Evolutionary conservation across 2,113 vertebrate species (phyloP).

Genomic region (Bothrops jararaca): DNA sequence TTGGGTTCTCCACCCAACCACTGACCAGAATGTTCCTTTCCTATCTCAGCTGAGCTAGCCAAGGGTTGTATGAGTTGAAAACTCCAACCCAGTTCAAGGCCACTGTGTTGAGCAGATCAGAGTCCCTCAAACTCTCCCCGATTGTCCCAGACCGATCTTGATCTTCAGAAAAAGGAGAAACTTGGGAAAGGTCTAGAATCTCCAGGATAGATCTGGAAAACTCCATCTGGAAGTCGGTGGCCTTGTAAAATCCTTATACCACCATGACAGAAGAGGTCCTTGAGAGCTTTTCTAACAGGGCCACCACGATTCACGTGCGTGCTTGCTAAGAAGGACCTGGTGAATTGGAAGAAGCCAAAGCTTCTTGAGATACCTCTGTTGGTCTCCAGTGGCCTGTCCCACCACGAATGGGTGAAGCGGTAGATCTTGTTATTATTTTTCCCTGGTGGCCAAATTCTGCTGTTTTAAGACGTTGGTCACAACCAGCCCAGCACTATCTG

Average conservation of each 20-base stretch:
- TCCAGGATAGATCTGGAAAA: background rate
- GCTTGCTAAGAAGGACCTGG: background rate
- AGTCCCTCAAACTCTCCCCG: background rate
- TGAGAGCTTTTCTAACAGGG: background rate
- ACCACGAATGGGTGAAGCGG: background rate
- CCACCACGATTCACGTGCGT: background rate
- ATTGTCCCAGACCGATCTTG: background rate
- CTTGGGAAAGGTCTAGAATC: background rate
- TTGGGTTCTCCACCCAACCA: background rate
- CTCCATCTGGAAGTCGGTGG: background rate
- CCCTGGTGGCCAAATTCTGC: background rate
- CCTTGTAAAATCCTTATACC: background rate
- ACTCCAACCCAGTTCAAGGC: background rate
- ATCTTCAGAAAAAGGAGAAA: background rate
- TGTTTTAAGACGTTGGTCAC: constrained; percentile 20
- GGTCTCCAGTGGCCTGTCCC: background rate
- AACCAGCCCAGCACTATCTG: constrained; percentile 43
- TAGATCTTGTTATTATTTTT: background rate
- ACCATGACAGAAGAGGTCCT: background rate
- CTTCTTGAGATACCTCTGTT: background rate
- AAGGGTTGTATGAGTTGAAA: background rate
- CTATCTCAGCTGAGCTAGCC: background rate
- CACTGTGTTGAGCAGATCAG: background rate
- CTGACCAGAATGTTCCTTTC: background rate
- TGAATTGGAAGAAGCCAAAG: background rate